These are phyloP conservation scores for Empis stercorea DNA, from an alignment of 2,888 invertebrate species.

Conservation along the genomic window DNA sequence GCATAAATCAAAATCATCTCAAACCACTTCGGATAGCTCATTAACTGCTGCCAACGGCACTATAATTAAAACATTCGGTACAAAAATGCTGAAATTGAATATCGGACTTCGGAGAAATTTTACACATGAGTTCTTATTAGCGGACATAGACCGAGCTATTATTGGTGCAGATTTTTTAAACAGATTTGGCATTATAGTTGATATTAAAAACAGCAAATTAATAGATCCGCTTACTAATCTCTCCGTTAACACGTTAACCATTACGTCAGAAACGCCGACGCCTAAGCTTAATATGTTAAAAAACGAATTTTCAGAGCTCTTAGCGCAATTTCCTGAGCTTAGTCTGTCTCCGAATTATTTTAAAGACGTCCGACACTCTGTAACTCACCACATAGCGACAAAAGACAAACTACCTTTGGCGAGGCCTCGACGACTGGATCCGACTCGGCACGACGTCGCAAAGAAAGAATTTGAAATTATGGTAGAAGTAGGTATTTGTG, in stretches of 20 bases:
- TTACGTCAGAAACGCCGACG: not conserved
- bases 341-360: not conserved
- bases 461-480: constrained; percentile 3
- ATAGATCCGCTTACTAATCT: not conserved
- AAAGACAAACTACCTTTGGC: not conserved
- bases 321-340: not conserved
- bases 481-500: constrained; percentile 5
- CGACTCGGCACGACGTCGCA: not conserved
- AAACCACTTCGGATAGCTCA: not conserved
- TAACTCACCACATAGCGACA: not conserved
- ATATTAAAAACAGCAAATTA: not conserved
- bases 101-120: constrained; percentile 4
- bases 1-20: not conserved
- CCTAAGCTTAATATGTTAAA: not conserved
- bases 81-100: constrained; percentile 3
- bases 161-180: constrained; percentile 8
- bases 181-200: constrained; percentile 5
- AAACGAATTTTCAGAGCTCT: not conserved
- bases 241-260: not conserved
- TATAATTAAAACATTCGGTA: constrained; percentile 2
- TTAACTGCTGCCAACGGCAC: not conserved
- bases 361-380: not conserved
- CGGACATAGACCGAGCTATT: constrained; percentile 2
- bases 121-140: not conserved
- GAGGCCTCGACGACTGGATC: not conserved